Conservation (phyloP, 2,797 vertebrate genomes). For the Ataeniobius toweri region DNA sequence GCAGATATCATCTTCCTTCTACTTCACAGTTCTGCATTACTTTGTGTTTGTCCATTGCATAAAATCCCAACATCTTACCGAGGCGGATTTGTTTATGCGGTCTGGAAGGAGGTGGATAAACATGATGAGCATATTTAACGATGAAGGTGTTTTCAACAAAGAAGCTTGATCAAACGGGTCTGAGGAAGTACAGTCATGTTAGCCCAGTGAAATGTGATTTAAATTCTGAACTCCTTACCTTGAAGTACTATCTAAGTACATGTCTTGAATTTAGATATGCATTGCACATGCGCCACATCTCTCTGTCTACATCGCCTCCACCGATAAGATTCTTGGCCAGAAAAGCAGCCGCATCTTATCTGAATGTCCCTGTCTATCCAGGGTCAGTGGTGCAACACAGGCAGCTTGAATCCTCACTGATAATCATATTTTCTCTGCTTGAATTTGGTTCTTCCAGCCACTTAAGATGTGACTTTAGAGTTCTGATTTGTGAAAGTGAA, state of each 20-base stretch:
- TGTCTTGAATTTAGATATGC: neutral
- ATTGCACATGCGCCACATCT: neutral
- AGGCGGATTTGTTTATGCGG: neutral
- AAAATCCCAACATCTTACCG: no score
- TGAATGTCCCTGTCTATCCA: neutral
- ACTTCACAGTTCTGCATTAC: neutral
- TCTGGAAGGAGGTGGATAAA: neutral
- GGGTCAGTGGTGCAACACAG: neutral
- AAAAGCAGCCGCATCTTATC: neutral
- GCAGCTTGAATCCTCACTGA: slow-evolving; percentile 1
- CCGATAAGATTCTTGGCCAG: neutral
- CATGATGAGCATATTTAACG: neutral
- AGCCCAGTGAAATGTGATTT: neutral
- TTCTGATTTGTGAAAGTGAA: neutral
- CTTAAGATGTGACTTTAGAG: neutral
- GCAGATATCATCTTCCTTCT: neutral
- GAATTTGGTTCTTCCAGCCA: neutral
- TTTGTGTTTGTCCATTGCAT: neutral
- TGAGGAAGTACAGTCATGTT: neutral
- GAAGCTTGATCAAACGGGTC: neutral
- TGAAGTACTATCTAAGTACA: neutral
- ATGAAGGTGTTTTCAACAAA: neutral
- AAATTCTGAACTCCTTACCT: neutral
- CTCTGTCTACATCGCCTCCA: neutral
- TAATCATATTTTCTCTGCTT: neutral